Evolutionary conservation across 2,888 invertebrate genomes (phyloP).

Genomic region (Nemapogon koenigi): DNA sequence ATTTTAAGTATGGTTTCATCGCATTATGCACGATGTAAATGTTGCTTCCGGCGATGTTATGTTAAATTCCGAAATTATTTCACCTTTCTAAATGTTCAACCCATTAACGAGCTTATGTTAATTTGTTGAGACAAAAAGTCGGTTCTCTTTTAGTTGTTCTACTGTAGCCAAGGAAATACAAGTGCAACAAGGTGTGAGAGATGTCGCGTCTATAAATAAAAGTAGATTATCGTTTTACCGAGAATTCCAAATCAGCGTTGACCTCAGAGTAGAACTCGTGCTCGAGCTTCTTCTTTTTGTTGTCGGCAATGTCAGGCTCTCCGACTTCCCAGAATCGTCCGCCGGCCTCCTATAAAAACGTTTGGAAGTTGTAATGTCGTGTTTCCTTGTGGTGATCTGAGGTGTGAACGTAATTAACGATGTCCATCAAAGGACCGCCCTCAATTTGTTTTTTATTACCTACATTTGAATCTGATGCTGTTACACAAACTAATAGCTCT

Average conservation of each 20-base stretch:
- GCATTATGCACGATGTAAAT: too few species aligned
- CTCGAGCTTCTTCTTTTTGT: conserved; percentile 34
- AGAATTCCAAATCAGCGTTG: background rate
- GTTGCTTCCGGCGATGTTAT: too few species aligned
- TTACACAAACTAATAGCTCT: too few species aligned
- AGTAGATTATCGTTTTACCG: background rate
- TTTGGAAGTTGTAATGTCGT: conserved; percentile 1
- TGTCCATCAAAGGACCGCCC: conserved; percentile 28
- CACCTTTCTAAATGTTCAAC: too few species aligned
- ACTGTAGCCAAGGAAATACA: too few species aligned
- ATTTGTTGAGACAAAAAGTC: too few species aligned
- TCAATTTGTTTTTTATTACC: background rate
- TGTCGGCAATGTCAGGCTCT: too few species aligned
- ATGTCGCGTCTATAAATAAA: background rate
- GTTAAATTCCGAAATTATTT: too few species aligned
- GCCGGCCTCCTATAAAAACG: conserved; percentile 1
- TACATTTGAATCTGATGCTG: background rate
- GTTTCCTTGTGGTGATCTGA: conserved; percentile 28
- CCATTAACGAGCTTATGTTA: too few species aligned
- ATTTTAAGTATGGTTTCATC: too few species aligned
- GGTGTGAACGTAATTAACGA: conserved; percentile 63
- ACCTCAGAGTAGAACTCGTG: conserved; percentile 29
- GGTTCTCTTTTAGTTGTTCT: too few species aligned
- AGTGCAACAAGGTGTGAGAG: background rate
- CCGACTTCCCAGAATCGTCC: conserved; percentile 11